phyloP scores from a whole-genome alignment of 2,113 vertebrate species.

The sheep (Ovis aries) region DNA sequence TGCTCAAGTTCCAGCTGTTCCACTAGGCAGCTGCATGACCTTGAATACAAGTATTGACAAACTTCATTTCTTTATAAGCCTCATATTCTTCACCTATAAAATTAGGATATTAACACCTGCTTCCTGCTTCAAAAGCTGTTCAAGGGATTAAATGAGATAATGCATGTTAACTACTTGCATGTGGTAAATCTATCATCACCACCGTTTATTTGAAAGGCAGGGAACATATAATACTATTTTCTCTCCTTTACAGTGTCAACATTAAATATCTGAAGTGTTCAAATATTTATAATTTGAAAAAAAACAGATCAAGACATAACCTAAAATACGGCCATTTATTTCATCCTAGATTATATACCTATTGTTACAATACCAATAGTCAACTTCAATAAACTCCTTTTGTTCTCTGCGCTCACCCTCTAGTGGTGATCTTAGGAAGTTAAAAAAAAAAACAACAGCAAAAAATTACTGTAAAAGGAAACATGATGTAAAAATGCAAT shows the following conservation, averaged over 20 bases:
- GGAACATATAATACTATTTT: background rate
- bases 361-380: background rate
- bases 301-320: background rate
- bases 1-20: background rate
- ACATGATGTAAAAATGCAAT: background rate
- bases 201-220: background rate
- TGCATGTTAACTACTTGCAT: background rate
- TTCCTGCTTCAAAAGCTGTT: background rate
- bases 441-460: background rate
- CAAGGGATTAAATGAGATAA: constrained; percentile 8
- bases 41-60: background rate
- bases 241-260: background rate
- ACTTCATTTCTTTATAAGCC: background rate
- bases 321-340: background rate
- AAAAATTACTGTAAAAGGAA: background rate
- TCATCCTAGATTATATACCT: background rate
- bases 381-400: background rate
- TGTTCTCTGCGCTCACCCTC: constrained; percentile 32
- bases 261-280: background rate
- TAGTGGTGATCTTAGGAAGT: constrained; percentile 34
- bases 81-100: constrained; percentile 3
- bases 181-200: background rate
- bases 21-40: background rate
- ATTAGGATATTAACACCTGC: background rate
- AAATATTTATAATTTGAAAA: constrained; percentile 16